Evolutionary conservation across 2,797 vertebrate genomes (phyloP).

Genomic region (Dermochelys coriacea): DNA sequence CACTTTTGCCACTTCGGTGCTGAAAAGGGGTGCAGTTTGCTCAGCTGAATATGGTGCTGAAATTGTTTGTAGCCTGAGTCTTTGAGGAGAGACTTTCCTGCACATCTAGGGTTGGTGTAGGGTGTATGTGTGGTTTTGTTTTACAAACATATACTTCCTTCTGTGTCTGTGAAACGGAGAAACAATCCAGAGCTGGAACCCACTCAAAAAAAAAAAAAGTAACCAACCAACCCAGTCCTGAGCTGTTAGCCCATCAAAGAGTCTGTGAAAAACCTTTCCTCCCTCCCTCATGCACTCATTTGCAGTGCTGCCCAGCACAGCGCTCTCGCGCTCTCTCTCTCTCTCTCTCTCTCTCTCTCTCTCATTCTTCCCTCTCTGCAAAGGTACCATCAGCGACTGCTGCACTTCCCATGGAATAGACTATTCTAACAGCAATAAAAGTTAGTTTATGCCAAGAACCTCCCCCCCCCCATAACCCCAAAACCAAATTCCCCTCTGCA

Average conservation of each 20-base stretch:
- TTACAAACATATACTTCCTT: constrained; percentile 81
- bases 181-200: constrained; percentile 82
- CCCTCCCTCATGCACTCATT: not conserved
- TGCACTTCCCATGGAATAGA: not conserved
- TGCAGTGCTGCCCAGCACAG: not conserved
- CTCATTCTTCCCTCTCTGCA: too few relatives aligned
- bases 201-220: constrained; percentile 55
- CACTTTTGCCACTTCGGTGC: not conserved
- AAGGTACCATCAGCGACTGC: not conserved
- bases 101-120: not conserved
- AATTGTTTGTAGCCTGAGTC: not conserved
- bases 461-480: too few relatives aligned
- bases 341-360: not conserved
- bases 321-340: not conserved
- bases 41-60: not conserved
- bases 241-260: not conserved
- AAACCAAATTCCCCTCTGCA: not conserved
- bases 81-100: not conserved
- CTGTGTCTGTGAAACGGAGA: constrained; percentile 79
- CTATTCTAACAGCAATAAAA: not conserved
- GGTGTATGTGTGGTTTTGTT: not conserved
- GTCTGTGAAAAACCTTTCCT: not conserved
- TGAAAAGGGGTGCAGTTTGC: not conserved
- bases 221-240: not conserved
- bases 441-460: not conserved